Evolutionary conservation across 2,113 vertebrate species (phyloP).

Genomic region (Tragelaphus imberbis): DNA sequence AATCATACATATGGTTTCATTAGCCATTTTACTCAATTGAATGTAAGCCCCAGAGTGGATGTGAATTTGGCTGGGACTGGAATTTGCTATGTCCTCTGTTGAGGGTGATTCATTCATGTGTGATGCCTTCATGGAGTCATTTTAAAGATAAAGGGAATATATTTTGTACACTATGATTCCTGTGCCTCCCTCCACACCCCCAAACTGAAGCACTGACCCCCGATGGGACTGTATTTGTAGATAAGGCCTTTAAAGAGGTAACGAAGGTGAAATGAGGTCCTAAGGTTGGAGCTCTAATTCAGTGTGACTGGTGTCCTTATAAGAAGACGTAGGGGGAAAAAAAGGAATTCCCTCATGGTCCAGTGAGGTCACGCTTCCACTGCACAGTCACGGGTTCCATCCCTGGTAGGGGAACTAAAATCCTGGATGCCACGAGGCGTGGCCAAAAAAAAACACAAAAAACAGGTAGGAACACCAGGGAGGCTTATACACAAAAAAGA

Average conservation of each 20-base stretch:
- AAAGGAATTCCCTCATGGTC: not conserved
- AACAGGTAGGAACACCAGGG: not conserved
- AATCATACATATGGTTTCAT: not conserved
- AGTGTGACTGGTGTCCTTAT: not conserved
- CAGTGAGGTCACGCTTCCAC: not conserved
- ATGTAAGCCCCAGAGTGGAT: not conserved
- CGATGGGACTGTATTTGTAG: not conserved
- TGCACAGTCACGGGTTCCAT: not conserved
- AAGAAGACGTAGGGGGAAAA: not conserved
- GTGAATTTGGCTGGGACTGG: not conserved
- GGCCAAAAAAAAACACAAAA: not conserved
- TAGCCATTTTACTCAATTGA: not conserved
- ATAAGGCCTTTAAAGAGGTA: not conserved
- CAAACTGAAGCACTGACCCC: not conserved
- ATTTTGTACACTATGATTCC: not conserved
- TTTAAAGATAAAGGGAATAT: not conserved
- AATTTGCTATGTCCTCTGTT: not conserved
- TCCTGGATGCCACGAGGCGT: fast-evolving
- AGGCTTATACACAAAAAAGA: not conserved
- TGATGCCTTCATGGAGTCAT: not conserved
- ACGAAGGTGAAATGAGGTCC: not conserved
- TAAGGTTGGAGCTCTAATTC: not conserved
- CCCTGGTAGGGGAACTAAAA: not conserved
- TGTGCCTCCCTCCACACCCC: not conserved
- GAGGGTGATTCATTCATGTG: not conserved